Evolutionary conservation across 2,797 vertebrate species (phyloP).

Genomic region (Poeciliopsis infans): DNA sequence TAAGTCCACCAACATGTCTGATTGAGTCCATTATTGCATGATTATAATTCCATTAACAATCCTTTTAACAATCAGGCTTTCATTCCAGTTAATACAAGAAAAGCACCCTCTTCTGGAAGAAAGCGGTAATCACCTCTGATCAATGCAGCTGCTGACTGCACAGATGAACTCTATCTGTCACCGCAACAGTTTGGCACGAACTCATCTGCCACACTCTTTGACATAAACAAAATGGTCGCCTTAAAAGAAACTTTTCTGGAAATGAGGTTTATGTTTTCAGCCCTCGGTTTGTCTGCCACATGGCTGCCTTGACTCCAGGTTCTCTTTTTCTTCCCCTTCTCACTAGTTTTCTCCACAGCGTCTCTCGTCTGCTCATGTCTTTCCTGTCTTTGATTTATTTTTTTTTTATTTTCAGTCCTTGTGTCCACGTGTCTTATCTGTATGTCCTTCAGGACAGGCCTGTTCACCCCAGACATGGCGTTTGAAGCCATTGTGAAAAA

Average conservation of each 20-base stretch:
- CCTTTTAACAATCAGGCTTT: neutral
- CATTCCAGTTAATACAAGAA: neutral
- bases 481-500: slow-evolving; percentile 99
- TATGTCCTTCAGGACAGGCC: slow-evolving; percentile 89
- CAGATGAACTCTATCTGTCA: neutral
- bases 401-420: slow-evolving; percentile 22
- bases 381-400: slow-evolving; percentile 25
- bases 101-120: neutral
- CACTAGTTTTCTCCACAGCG: neutral
- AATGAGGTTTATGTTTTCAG: slow-evolving; percentile 6
- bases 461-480: slow-evolving; percentile 96
- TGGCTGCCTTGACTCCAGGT: slow-evolving; percentile 9
- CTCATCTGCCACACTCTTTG: neutral
- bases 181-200: neutral
- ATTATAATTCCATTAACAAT: neutral
- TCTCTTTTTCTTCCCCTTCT: slow-evolving; percentile 15
- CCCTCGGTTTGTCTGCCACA: slow-evolving; percentile 3
- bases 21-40: too few relatives aligned
- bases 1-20: neutral
- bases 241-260: neutral
- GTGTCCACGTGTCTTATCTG: slow-evolving; percentile 60
- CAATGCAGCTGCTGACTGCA: neutral
- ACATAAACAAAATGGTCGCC: neutral
- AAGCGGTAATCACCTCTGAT: neutral
- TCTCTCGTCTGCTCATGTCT: slow-evolving; percentile 10